phyloP scores from a whole-genome alignment of 2,113 vertebrate species.

The Pteruthius melanotis region DNA sequence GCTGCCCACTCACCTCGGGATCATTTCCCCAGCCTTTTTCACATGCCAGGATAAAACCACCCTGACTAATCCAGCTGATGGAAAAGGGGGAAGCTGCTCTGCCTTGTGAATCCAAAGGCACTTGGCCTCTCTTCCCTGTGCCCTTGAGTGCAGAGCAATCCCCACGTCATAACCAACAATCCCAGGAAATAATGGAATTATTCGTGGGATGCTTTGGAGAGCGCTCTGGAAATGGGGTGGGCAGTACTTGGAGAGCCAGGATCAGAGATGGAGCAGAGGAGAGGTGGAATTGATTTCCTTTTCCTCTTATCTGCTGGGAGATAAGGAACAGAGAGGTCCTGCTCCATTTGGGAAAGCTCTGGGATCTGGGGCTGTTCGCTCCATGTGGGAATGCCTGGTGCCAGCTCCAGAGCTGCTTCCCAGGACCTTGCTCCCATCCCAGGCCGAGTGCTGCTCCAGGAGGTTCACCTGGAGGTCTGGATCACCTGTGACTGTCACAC shows the following conservation, averaged over 20 bases:
- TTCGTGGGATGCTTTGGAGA: not conserved
- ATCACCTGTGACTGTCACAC: fast-evolving
- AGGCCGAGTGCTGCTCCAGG: not conserved
- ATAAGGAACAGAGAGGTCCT: not conserved
- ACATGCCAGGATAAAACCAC: not conserved
- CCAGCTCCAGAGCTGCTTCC: fast-evolving
- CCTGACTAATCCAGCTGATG: not conserved
- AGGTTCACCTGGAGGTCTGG: not conserved
- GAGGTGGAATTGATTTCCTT: not conserved
- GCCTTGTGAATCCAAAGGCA: not conserved
- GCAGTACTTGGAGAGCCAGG: not conserved
- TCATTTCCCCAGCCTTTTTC: not conserved
- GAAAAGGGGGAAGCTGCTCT: not conserved
- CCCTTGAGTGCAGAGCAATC: not conserved
- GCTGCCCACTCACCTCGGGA: not conserved
- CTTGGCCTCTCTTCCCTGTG: not conserved
- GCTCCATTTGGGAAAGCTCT: not conserved
- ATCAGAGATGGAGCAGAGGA: not conserved
- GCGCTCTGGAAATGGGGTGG: not conserved
- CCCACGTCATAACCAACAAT: not conserved
- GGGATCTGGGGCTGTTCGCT: not conserved
- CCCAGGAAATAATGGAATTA: not conserved
- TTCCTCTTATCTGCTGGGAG: not conserved
- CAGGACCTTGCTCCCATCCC: not conserved
- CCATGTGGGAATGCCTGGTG: fast-evolving